Base-by-base conservation (phyloP, 2,113 vertebrate genomes). In the Brachyistius frenatus region DNA sequence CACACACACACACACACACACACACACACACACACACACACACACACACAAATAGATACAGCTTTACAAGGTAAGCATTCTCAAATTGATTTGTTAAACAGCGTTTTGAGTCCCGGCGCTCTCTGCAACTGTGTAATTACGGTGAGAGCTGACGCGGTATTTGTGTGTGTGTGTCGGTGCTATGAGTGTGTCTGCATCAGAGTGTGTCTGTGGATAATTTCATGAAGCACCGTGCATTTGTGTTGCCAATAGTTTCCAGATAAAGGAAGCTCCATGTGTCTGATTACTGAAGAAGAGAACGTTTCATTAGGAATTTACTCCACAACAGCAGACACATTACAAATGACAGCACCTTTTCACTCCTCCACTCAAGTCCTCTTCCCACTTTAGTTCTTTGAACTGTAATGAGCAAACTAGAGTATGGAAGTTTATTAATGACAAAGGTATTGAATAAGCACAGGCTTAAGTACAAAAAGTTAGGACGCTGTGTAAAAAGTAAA, bases 41-140 rank as follows among this genome's bases (percentile, higher is more conserved):
- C 72, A 76, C 65, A 76, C 65, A 69, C 46, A 80, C 70, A 85
- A 58, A 91, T 56, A 85, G 79, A 91, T 84, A 87, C 73, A 90
- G 90, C 93, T 96, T 94, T 94, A 94, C 94, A 95, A 95, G 92
- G 85, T 92, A 92, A 96, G 88, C 93, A 94, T 96, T 95, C 94
- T 93, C 92, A 95, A 96, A 96, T 95, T 94, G 94, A 96, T 95
- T 95, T 94, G 94, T 96, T 96, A 96, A 95, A 94, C 94, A 90
- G 89, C 78, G 91, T 96, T 96, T 93, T 96, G 95, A 95, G 92
- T 76, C 88, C 85, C 66, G 86, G 79, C 53, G 62, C 79, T 88
- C 81, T 85, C 83, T 86, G 88, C 83, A 82, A 63, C 87, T 91
- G 90, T 92, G 88, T 91, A 92, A 93, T 93, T 91, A 91, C 86